Evolutionary conservation across 30 jellyfish, hydroid and myxozoan species (phyloP).

Genomic region (Hydra vulgaris): DNA sequence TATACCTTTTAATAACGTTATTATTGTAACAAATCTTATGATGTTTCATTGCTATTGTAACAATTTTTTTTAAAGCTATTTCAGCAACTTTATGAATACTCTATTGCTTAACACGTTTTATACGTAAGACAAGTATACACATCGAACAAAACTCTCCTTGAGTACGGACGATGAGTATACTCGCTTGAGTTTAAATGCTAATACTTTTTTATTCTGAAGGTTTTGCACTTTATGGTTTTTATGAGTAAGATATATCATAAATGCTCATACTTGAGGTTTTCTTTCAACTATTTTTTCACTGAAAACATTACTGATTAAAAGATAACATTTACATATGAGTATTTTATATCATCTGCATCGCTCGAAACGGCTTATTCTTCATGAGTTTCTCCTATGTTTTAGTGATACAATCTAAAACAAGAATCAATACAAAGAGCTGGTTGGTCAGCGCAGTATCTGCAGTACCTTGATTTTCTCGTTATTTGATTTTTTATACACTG

Average conservation of each 20-base stretch:
- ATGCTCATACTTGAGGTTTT: neutral
- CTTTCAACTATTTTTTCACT: neutral
- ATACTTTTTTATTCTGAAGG: too few relatives aligned
- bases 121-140: too few relatives aligned
- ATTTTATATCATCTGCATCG: conserved; percentile 1
- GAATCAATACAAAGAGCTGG: conserved; percentile 25
- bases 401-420: conserved; percentile 8
- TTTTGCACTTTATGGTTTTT: neutral
- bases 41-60: too few relatives aligned
- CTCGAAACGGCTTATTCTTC: neutral
- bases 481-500: neutral
- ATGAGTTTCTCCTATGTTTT: conserved; percentile 6
- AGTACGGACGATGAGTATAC: too few relatives aligned
- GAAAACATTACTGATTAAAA: neutral
- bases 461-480: conserved; percentile 12
- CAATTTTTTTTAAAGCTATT: too few relatives aligned
- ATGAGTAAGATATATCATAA: neutral
- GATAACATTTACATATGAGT: neutral
- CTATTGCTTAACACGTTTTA: too few relatives aligned
- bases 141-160: too few relatives aligned
- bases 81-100: too few relatives aligned
- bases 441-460: conserved; percentile 5
- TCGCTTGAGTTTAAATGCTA: too few relatives aligned
- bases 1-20: too few relatives aligned
- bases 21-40: too few relatives aligned